Base-by-base conservation (phyloP, 2,113 vertebrate genomes). In the Donacobius atricapilla region DNA sequence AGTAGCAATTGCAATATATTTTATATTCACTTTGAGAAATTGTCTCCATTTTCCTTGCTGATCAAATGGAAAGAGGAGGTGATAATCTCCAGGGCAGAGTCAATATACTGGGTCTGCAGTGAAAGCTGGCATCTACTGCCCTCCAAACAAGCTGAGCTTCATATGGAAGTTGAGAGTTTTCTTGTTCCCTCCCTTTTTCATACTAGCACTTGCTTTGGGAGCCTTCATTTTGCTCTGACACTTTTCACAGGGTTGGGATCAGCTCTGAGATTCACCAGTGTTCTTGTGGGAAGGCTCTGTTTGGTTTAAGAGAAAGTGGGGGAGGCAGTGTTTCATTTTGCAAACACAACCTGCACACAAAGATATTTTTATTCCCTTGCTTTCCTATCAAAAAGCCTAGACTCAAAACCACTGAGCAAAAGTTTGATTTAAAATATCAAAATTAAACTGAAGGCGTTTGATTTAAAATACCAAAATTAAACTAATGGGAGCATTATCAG, bases 301-400 rank as follows among this genome's bases (percentile, higher is more conserved):
- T 96, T 84, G 44, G 61, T 95, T 91, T 87, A 71, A 75, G 83
- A 92, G 42, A 61, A 85, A 82, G 64, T 96, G 65, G 80, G 72
- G 84, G 83, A 94, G 37, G 80, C 95, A 94, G 79, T 44, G 85
- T 75, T 93, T 88, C 63, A 90, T 88, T 90, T 58, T 83, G 66
- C 87, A 83, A 95, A 93, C 51, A 68, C 68, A 94, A 83, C 79
- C 79, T 88, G 87, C 60, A 54, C 44, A 31, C 7, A 6, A 37
- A 77, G 68, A 30, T 86, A 96, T 90, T 91, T 94, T 94, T 94
- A 94, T 90, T 90, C 72, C 45, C n/a, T 71, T 60, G 51, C 76
- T 39, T 92, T 93, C 80, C 53, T 60, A 71, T 60, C 72, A 68
- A 87, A 89, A 93, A 39, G 60, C 83, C 65, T 89, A 68, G 45